phyloP scores from a whole-genome alignment of 2,797 vertebrate species.

The Eospalax fontanierii region DNA sequence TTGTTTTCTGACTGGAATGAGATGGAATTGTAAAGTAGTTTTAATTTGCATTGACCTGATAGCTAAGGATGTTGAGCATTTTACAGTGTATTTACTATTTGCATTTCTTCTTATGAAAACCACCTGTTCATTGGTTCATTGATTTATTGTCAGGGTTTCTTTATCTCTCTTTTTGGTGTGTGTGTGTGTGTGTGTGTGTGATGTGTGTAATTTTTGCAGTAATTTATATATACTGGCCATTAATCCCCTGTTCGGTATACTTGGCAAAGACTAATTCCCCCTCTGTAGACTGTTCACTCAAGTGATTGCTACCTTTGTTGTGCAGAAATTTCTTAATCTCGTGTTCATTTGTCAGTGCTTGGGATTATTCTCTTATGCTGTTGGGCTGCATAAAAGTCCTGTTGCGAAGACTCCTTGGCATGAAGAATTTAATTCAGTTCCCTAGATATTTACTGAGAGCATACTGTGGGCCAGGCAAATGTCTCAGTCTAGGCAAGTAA shows the following conservation, averaged over 20 bases:
- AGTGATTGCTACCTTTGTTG: background rate
- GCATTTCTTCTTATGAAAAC: background rate
- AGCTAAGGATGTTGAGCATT: background rate
- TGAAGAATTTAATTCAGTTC: constrained; percentile 32
- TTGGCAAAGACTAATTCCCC: background rate
- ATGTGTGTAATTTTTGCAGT: background rate
- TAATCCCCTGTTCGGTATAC: background rate
- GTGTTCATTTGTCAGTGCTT: background rate
- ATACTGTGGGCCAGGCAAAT: background rate
- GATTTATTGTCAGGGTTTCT: background rate
- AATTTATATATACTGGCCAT: background rate
- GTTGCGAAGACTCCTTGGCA: background rate
- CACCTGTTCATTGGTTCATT: background rate
- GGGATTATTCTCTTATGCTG: background rate
- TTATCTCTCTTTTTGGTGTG: no score
- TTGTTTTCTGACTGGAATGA: background rate
- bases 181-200: background rate
- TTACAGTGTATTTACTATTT: no score
- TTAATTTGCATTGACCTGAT: background rate
- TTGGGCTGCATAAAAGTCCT: no score
- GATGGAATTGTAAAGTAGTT: background rate
- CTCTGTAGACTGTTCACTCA: background rate
- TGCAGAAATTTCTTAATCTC: background rate
- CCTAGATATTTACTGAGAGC: background rate
- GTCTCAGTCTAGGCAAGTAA: background rate